Evolutionary conservation across 2,797 vertebrate genomes (phyloP), one percentile per base, ranked within the genome.

Genomic region (Lepidocolaptes lacrymiger): DNA sequence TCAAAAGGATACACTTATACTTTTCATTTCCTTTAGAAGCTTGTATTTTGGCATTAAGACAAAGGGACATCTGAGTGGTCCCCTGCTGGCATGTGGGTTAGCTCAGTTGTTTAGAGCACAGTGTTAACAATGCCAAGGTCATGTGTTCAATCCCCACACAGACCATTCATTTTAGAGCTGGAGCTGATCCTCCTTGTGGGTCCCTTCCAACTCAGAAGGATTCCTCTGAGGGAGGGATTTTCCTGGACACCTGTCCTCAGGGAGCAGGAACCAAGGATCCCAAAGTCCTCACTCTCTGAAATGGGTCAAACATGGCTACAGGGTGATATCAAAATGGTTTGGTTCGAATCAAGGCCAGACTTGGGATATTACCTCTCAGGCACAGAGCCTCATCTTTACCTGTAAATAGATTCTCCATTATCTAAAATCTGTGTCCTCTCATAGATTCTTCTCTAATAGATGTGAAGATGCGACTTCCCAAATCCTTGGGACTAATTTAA

Each of bases 1-100:
- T 5, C 0, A 0, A 46, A 90, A 68, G 10, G 23, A 27, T 75
- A 34, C 1, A 1, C 12, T 67, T 67, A 67, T 15, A 16, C 7
- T 88, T 85, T 26, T 64, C 16, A 24, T 68, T 91, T 76, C 36
- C 11, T 59, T 46, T 15, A 83, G 66, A 93, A 86, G 21, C 44
- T 86, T 59, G 20, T 16, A 15, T 56, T 94, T 83, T 51, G 51
- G 17, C 28, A 9, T 34, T 18, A 66, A 81, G 23, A 71, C 66
- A 72, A 71, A 49, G 9, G 22, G 24, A 46, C 21, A 19, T 1
- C 2, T 2, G 1, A 2, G 3, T 64, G n/a, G 23, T 46, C 48
- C 18, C 19, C 28, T 61, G 2, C 7, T 39, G 34, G 68, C 20
- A 30, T 32, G 28, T 22, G 28, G 28, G 19, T 41, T 62, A 28